Evolutionary conservation across 2,113 vertebrate species (phyloP).

Genomic region (Piprites chloris): DNA sequence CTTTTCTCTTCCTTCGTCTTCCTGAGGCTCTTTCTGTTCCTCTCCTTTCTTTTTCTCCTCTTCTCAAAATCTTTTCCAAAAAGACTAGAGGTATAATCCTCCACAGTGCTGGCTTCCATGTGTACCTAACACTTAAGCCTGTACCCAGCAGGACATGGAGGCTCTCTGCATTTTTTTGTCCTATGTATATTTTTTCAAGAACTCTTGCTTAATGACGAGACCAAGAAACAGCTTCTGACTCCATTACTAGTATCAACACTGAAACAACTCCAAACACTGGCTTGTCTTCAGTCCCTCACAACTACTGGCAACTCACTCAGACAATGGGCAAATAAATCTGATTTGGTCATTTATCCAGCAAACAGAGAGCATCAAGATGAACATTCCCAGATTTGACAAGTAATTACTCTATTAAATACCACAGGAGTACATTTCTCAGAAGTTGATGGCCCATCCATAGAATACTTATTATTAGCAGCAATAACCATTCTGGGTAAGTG

Average conservation of each 20-base stretch:
- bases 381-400: not conserved
- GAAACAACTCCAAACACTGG: not conserved
- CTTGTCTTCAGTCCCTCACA: not conserved
- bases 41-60: not conserved
- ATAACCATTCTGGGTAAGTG: not conserved
- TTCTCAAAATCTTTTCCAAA: not conserved
- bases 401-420: not conserved
- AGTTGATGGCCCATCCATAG: not conserved
- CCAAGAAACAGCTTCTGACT: not conserved
- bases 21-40: not conserved
- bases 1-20: not conserved
- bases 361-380: not conserved
- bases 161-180: not conserved
- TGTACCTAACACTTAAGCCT: not conserved
- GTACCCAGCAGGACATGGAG: not conserved
- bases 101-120: not conserved
- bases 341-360: not conserved
- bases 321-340: not conserved
- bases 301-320: not conserved
- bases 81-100: not conserved
- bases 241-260: not conserved
- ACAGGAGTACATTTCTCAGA: not conserved
- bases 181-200: not conserved
- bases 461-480: not conserved
- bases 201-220: not conserved